Base-by-base conservation (phyloP, 2,888 invertebrate species). In the Drosophila imparisetae region DNA sequence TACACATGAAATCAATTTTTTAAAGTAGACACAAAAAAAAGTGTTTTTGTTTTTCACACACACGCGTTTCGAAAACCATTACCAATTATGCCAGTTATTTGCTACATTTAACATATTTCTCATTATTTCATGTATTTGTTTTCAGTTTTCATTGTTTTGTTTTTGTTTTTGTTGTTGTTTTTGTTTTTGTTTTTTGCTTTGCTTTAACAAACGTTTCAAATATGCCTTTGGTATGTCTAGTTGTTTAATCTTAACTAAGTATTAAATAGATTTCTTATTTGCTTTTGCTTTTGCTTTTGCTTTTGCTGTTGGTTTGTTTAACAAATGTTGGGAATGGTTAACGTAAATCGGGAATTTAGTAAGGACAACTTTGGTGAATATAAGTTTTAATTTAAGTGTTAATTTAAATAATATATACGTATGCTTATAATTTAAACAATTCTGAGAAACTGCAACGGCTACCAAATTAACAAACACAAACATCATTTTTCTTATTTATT, bases 341-440 rank as follows among this genome's bases (percentile, higher is more conserved):
- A 89, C 80, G 55, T 78, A 83, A 80, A 72, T 67, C 66, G 68
- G 67, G 57, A 69, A 83, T 87, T 91, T 89, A 91, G 86, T 92
- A 92, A 92, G 90, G 92, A 92, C 92, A 92, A 92, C 92, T 92
- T 92, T 92, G 92, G 93, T 92, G 91, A 91, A 75, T 72, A 66
- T 72, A 72, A 65, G 45, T 48, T 66, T 49, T 52, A 66, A 72
- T 57, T 38, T 45, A 63, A 68, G 72, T 70, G 61, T 63, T 24
- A 81, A 65, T 78, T 81, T 69, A 83, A 77, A 80, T 73, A 78
- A 82, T 77, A 74, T 77, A 74, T 52, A 70, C 45, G 57, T 74
- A 82, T 74, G 72, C 86, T 79, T 79, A 85, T 64, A 61, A 32
- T 57, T 62, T 66, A 72, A 78, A 78, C 64, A 72, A 78, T 78